These are phyloP conservation scores for Melanitta fusca DNA, from an alignment of 2,797 vertebrate genomes.

Conservation along the genomic window DNA sequence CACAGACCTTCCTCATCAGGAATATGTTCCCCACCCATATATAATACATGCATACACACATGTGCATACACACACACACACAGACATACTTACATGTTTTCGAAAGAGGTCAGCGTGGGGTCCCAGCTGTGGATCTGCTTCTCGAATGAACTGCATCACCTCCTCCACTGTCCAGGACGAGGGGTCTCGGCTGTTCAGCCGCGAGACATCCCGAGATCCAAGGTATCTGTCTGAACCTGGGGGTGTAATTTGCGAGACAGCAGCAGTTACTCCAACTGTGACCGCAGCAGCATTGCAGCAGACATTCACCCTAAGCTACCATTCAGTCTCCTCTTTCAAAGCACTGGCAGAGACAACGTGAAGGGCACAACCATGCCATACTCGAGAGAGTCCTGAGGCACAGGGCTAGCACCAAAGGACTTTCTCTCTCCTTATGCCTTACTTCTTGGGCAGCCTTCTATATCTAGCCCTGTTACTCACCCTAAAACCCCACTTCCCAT, in stretches of 20 bases:
- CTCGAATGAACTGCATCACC: conserved; percentile 95
- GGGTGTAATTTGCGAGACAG: background rate
- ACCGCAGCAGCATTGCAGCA: accelerated
- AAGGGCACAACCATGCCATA: accelerated
- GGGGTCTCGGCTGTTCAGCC: conserved; percentile 86
- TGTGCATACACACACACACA: background rate
- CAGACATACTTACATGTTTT: conserved; percentile 88
- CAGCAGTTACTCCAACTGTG: background rate
- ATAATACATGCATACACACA: accelerated
- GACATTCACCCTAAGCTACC: accelerated
- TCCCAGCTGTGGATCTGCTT: conserved; percentile 93
- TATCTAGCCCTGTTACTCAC: accelerated
- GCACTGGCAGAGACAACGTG: background rate
- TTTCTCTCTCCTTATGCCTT: background rate
- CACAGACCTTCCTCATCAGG: too few relatives aligned
- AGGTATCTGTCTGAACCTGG: conserved; percentile 86
- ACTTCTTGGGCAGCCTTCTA: background rate
- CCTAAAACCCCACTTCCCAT: background rate
- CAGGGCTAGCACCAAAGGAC: accelerated
- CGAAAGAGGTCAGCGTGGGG: conserved; percentile 96
- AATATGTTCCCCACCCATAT: background rate
- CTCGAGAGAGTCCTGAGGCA: accelerated
- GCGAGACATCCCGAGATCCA: conserved; percentile 77
- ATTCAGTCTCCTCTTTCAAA: background rate
- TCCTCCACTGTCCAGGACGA: conserved; percentile 94